Evolutionary conservation across 2,888 invertebrate genomes (phyloP), one percentile per base, ranked within the genome.

Genomic region (Tenthredo amoena): DNA sequence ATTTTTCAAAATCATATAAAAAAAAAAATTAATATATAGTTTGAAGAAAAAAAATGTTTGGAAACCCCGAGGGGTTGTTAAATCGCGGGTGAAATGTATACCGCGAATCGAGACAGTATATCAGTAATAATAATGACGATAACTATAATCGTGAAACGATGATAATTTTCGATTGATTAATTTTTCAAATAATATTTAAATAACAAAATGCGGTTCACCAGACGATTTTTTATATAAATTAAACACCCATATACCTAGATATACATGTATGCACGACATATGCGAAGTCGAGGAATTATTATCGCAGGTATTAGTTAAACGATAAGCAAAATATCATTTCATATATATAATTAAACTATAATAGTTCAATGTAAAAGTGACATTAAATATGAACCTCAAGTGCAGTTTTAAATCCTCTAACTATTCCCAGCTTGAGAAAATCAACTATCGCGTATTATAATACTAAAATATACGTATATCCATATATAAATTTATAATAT

Each of bases 1-100:
- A 55, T 55, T 55, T 55, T 55, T 55, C 55, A 55, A 55, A 55
- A 55, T 7, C n/a, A 7, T n/a, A 7, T 55, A 47, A 47, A 15
- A 15, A 47, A 47, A 47, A 47, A 43, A 50, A 50, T 50, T 50
- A 18, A 18, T 18, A 50, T 15, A 47, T 6, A 50, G 18, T 50
- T 50, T 0, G 5, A 50, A 50, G 3, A 4, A 50, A 50, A 18
- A 18, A 55, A 55, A 55, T 55, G 55, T n/a, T 55, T 7, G n/a
- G 2, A 55, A 55, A 55, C n/a, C 55, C 55, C n/a, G 55, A 55
- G n/a, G 55, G 55, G 55, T 55, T 55, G n/a, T 55, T n/a, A 55
- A n/a, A 55, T 55, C 55, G 68, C 5, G 31, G 68, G 68, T 68
- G 68, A 68, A 31, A 68, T 31, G 68, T 68, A 68, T 68, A 55